Conservation (phyloP, 2,888 invertebrate genomes). For the Apotomis capreana region DNA sequence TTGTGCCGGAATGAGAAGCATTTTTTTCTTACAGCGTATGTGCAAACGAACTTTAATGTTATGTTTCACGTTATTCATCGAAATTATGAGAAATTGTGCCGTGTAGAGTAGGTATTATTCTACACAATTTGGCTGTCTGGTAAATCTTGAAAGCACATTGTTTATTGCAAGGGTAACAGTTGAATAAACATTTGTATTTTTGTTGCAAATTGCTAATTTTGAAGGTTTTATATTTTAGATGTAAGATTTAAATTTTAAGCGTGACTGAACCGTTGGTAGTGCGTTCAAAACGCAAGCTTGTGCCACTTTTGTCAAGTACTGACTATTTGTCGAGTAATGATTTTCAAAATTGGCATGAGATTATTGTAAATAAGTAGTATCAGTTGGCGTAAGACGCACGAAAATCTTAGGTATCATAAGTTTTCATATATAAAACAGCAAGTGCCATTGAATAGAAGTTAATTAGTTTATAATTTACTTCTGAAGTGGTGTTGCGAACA, state of each 20-base stretch:
- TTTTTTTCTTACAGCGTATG: not conserved
- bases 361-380: constrained; percentile 65
- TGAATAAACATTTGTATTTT: constrained; percentile 6
- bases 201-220: constrained; percentile 16
- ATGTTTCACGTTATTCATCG: not conserved
- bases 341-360: constrained; percentile 60
- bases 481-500: constrained; percentile 50
- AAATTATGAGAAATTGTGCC: not conserved
- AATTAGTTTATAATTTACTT: constrained; percentile 63
- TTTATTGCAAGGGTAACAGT: not conserved
- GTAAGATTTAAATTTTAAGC: constrained; percentile 48
- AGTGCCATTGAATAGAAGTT: constrained; percentile 68
- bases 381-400: constrained; percentile 40
- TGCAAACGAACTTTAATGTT: too few species aligned
- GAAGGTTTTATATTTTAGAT: constrained; percentile 41
- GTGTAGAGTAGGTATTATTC: not conserved
- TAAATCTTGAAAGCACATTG: not conserved
- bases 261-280: constrained; percentile 65
- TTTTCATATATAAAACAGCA: constrained; percentile 60
- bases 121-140: not conserved
- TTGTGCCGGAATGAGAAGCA: not conserved
- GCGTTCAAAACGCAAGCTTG: constrained; percentile 73
- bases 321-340: constrained; percentile 12
- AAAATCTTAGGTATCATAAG: constrained; percentile 42
- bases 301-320: constrained; percentile 50